These are phyloP conservation scores for Lasius fuliginosus DNA, from an alignment of 2,888 invertebrate genomes.

Conservation along the genomic window DNA sequence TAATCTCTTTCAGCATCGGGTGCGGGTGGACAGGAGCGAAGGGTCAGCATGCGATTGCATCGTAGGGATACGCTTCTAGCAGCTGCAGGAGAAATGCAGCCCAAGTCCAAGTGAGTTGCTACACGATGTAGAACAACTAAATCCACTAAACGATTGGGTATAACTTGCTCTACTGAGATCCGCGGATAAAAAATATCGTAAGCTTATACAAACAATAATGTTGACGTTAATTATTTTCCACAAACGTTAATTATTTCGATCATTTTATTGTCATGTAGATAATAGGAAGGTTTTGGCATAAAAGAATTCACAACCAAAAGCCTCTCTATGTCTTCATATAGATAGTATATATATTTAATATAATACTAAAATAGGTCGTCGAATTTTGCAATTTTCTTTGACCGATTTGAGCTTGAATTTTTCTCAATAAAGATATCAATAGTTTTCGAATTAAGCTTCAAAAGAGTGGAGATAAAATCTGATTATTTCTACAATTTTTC, in stretches of 20 bases:
- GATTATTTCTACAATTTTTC: neutral
- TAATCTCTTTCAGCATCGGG: constrained; percentile 83
- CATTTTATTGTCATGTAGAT: neutral
- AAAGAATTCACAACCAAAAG: neutral
- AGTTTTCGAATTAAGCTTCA: neutral
- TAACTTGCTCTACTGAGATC: constrained; percentile 66
- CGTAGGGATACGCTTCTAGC: constrained; percentile 78
- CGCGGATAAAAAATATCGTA: constrained; percentile 15
- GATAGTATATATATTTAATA: neutral
- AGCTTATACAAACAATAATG: neutral
- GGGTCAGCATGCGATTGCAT: constrained; percentile 85
- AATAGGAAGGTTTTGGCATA: neutral
- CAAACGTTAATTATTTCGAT: neutral
- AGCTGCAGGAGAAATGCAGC: constrained; percentile 82
- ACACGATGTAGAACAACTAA: constrained; percentile 55
- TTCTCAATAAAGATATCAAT: neutral
- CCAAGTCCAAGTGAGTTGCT: constrained; percentile 85
- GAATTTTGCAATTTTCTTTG: neutral
- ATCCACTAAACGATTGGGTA: constrained; percentile 62
- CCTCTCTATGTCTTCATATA: neutral
- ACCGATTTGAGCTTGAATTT: neutral
- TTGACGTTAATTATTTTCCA: neutral
- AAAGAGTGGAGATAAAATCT: neutral
- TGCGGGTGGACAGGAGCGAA: constrained; percentile 84
- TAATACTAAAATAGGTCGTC: neutral